These are phyloP conservation scores for Sciurus vulgaris DNA, from an alignment of 2,797 vertebrate species.

Conservation along the genomic window DNA sequence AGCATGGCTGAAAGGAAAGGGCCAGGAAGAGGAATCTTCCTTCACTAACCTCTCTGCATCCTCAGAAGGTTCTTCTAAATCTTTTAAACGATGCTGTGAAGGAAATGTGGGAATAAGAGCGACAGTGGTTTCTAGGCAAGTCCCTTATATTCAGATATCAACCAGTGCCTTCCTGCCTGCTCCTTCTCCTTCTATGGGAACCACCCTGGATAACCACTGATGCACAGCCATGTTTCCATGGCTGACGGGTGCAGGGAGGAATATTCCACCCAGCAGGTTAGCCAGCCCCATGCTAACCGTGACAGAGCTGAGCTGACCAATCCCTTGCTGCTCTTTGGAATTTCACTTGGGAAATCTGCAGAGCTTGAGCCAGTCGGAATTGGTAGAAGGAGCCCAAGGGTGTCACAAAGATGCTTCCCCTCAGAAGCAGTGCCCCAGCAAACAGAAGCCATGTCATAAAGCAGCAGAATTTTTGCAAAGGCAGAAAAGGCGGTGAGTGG, in stretches of 20 bases:
- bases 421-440: background rate
- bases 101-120: background rate
- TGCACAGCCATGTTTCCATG: background rate
- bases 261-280: background rate
- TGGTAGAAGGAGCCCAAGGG: background rate
- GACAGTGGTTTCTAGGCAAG: background rate
- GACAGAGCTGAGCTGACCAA: background rate
- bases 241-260: background rate
- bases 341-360: background rate
- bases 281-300: too few species aligned
- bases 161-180: too few species aligned
- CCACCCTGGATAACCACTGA: background rate
- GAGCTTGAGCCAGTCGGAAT: background rate
- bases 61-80: background rate
- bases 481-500: background rate
- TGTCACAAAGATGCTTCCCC: background rate
- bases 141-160: background rate
- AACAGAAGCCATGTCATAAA: background rate
- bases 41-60: background rate
- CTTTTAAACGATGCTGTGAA: background rate
- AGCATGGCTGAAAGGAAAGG: too few species aligned
- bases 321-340: background rate
- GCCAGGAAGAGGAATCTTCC: too few species aligned
- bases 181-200: background rate
- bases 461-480: background rate